phyloP scores from a whole-genome alignment of 2,888 invertebrate species.

The Panopea generosa region DNA sequence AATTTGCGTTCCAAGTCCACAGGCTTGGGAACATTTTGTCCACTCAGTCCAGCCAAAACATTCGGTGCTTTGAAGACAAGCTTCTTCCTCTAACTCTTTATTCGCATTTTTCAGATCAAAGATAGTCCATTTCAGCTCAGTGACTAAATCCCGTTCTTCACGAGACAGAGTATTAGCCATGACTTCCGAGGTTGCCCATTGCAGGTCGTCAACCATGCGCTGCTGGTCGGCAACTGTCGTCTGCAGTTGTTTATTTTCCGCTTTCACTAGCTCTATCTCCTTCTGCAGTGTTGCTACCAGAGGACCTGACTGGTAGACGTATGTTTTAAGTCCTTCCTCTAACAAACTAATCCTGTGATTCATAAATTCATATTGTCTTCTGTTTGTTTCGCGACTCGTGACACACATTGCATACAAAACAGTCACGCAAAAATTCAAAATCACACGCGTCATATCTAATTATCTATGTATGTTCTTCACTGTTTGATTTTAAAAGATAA shows the following conservation, averaged over 20 bases:
- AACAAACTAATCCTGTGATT: constrained; percentile 33
- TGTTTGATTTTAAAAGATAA: too few relatives aligned
- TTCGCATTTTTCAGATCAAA: constrained; percentile 50
- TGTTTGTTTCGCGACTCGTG: too few relatives aligned
- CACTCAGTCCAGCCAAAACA: constrained; percentile 50
- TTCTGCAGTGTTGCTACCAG: constrained; percentile 23
- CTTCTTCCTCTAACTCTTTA: constrained; percentile 34
- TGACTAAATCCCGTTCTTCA: constrained; percentile 44
- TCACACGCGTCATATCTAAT: too few relatives aligned
- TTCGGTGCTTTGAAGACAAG: constrained; percentile 27
- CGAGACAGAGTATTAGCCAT: constrained; percentile 15
- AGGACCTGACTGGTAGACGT: constrained; percentile 25
- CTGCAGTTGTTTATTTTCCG: constrained; percentile 21
- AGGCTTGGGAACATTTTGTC: constrained; percentile 37
- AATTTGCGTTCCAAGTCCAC: constrained; percentile 45
- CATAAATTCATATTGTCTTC: constrained; percentile 9
- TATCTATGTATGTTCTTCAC: too few relatives aligned
- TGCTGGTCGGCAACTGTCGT: constrained; percentile 27
- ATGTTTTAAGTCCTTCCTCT: constrained; percentile 39
- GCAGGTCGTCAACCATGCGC: constrained; percentile 12
- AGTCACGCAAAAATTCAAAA: too few relatives aligned
- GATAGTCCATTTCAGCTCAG: constrained; percentile 51
- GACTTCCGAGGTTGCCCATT: constrained; percentile 40
- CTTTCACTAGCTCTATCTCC: constrained; percentile 15
- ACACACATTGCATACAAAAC: too few relatives aligned